Evolutionary conservation across 2,888 invertebrate species (phyloP).

Genomic region (Biston betularia): DNA sequence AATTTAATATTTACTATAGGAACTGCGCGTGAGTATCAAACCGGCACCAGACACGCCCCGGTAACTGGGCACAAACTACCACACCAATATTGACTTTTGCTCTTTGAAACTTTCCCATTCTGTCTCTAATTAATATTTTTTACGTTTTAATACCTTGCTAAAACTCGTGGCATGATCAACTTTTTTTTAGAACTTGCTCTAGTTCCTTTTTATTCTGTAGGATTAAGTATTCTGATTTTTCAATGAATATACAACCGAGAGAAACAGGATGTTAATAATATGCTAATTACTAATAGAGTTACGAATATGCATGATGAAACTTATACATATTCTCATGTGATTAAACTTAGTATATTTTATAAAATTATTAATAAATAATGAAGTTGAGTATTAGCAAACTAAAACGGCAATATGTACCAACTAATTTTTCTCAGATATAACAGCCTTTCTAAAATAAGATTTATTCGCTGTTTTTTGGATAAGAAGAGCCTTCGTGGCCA

Average conservation of each 20-base stretch:
- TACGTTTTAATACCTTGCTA: constrained; percentile 37
- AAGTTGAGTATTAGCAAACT: no score
- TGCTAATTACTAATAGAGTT: neutral
- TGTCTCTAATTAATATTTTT: constrained; percentile 68
- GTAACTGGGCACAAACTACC: constrained; percentile 75
- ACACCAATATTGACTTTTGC: constrained; percentile 77
- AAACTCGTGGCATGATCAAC: constrained; percentile 30
- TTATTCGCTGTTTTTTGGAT: neutral
- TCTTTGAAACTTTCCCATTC: constrained; percentile 71
- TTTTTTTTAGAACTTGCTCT: constrained; percentile 16
- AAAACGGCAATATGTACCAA: no score
- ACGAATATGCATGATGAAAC: constrained; percentile 2
- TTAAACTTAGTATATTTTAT: neutral
- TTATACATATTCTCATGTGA: no score
- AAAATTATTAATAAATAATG: no score
- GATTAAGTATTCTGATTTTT: constrained; percentile 11
- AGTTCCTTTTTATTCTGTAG: constrained; percentile 12
- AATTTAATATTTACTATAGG: neutral
- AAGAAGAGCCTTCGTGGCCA: constrained; percentile 16
- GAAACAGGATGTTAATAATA: constrained; percentile 15
- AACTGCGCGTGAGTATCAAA: constrained; percentile 51
- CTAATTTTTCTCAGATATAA: no score
- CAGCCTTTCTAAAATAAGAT: neutral
- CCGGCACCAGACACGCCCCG: constrained; percentile 64
- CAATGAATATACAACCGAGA: constrained; percentile 20